phyloP scores from a whole-genome alignment of 2,888 invertebrate species.

The Byasa hedistus region DNA sequence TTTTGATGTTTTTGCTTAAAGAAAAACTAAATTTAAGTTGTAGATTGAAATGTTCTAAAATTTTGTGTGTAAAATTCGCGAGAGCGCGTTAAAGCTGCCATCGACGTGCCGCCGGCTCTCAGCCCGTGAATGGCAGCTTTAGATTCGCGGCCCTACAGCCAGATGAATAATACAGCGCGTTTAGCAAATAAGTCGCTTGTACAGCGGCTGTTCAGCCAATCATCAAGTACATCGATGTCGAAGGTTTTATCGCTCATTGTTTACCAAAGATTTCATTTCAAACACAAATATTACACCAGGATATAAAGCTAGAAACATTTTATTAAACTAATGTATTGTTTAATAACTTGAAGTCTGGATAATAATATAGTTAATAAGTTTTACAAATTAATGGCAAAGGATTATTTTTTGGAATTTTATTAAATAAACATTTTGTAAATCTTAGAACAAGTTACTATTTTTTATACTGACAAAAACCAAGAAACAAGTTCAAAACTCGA shows the following conservation, averaged over 20 bases:
- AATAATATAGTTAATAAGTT: too few species aligned
- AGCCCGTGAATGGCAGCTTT: constrained; percentile 27
- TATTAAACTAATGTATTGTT: not conserved
- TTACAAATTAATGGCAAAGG: too few species aligned
- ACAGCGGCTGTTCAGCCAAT: constrained; percentile 32
- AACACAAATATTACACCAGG: not conserved
- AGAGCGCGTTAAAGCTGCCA: constrained; percentile 16
- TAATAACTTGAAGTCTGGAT: too few species aligned
- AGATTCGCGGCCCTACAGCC: constrained; percentile 30
- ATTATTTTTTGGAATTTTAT: too few species aligned
- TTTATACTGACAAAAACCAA: too few species aligned
- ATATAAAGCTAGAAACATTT: not conserved
- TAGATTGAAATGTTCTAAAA: constrained; percentile 1
- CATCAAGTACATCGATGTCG: constrained; percentile 33
- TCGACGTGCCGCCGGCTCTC: not conserved
- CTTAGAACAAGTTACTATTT: too few species aligned
- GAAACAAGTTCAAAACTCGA: too few species aligned
- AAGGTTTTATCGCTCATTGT: constrained; percentile 1
- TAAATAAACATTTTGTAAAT: too few species aligned
- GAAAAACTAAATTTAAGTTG: too few species aligned
- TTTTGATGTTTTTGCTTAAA: too few species aligned
- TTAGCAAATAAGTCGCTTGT: constrained; percentile 42
- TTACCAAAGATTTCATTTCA: not conserved
- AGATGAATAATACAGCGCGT: constrained; percentile 42
- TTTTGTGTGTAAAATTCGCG: not conserved